Evolutionary conservation across 92 coral and sea anemone species (phyloP), one percentile per base, ranked within the genome.

Genomic region (Phenganax subtilis): DNA sequence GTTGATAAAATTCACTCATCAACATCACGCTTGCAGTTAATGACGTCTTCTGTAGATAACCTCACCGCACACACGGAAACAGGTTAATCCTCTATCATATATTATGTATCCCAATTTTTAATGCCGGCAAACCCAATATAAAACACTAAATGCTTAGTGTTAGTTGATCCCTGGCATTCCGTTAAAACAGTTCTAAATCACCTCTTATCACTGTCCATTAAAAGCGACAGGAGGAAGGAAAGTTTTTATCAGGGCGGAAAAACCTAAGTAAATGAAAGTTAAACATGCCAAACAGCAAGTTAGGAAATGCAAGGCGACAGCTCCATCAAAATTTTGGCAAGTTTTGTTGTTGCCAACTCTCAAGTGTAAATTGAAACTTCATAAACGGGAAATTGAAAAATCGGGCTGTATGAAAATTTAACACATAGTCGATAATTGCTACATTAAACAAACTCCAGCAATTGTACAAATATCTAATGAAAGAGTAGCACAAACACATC

Each of bases 1-100:
- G 58, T 63, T 79, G 83, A 79, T 79, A 79, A 79, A 79, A 64
- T 79, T 65, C 83, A 79, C 61, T 79, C 83, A 79, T 47, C 83
- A 79, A 54, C 69, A 79, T 63, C 30, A 57, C 17, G 67, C 52
- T 16, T 8, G 55, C 59, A 73, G 47, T 5, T 65, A 79, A 63
- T 79, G 83, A 65, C 61, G 60, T 47, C 61, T 65, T 62, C 65
- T 37, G 44, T 31, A 10, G 74, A 63, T 65, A 63, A 79, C 74
- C 54, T 54, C 16, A 54, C 56, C 72, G 63, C 74, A 79, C 57
- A 63, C 57, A 57, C 65, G 54, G 71, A 27, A 15, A 20, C 20
- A 52, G 10, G 66, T 20, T 62, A 63, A 61, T 78, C 55, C 30
- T 71, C 31, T 28, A n/a, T 6, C 20, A 54, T 9, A 20, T 59